These are phyloP conservation scores for Strigamia maritima DNA, from an alignment of 2,888 invertebrate genomes.

Conservation along the genomic window DNA sequence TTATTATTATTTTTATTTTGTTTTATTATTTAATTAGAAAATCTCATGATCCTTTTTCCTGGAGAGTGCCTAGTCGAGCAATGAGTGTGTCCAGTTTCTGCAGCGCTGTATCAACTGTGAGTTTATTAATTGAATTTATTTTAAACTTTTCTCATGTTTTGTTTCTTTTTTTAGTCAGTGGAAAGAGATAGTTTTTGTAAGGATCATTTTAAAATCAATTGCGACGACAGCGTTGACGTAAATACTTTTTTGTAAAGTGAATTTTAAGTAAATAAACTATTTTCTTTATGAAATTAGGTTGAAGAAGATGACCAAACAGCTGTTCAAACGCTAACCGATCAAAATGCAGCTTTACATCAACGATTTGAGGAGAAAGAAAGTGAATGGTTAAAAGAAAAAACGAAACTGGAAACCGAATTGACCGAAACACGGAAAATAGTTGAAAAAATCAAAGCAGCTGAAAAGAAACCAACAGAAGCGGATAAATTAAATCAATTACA, in stretches of 20 bases:
- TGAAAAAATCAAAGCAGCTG: not conserved
- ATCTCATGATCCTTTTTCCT: constrained; percentile 25
- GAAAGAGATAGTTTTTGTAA: constrained; percentile 18
- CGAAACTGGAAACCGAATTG: not conserved
- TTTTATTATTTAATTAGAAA: constrained; percentile 26
- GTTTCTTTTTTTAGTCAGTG: constrained; percentile 12
- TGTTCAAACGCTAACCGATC: not conserved
- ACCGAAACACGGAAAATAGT: not conserved
- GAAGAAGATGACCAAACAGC: not conserved
- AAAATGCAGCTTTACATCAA: not conserved
- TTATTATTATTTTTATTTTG: not conserved
- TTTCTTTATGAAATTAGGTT: not conserved
- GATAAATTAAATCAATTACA: not conserved
- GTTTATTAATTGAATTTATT: not conserved
- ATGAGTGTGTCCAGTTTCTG: constrained; percentile 39
- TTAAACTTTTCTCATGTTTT: not conserved
- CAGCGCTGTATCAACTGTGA: constrained; percentile 37
- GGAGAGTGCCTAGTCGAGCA: constrained; percentile 40
- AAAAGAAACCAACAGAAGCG: not conserved
- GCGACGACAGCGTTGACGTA: not conserved
- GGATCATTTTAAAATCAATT: not conserved
- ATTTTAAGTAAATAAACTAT: not conserved
- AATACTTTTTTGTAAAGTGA: not conserved
- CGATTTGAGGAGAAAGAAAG: not conserved
- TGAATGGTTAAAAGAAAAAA: not conserved